A percentile compares a stretch with the other conserved stretches of the same genome.
phyloP scores from a whole-genome alignment of 2,888 invertebrate species.

The Drosophila kokeensis region DNA sequence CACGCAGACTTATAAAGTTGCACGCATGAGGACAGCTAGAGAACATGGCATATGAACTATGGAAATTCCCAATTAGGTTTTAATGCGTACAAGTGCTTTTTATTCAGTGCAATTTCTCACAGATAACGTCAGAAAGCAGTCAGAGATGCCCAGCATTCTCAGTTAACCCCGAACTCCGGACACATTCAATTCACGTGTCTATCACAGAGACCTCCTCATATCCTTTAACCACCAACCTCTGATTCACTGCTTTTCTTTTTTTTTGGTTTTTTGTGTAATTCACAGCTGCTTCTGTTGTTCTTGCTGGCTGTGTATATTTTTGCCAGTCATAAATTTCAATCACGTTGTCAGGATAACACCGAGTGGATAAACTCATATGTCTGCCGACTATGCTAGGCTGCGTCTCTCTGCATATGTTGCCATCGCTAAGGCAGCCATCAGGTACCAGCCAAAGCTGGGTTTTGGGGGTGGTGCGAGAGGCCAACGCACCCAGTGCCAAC shows the following conservation, averaged over 20 bases:
- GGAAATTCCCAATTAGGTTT: conserved; percentile 82
- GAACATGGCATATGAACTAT: conserved; percentile 78
- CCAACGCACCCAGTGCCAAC: conserved; percentile 11
- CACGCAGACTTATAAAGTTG: background rate
- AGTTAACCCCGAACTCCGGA: conserved; percentile 2
- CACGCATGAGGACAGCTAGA: conserved; percentile 42
- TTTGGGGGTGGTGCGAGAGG: conserved; percentile 1
- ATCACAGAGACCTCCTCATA: conserved; percentile 4
- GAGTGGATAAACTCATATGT: conserved; percentile 77
- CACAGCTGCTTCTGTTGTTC: conserved; percentile 25
- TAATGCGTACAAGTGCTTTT: conserved; percentile 82
- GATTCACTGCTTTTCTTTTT: background rate
- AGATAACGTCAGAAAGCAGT: conserved; percentile 27
- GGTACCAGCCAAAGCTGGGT: conserved; percentile 35
- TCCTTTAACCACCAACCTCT: background rate
- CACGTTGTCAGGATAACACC: conserved; percentile 80
- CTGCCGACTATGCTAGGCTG: conserved; percentile 32
- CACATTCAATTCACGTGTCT: conserved; percentile 70
- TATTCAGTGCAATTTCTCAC: conserved; percentile 81
- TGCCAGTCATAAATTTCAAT: conserved; percentile 81
- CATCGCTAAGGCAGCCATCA: conserved; percentile 44
- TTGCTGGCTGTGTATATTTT: conserved; percentile 60
- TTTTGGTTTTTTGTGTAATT: conserved; percentile 2
- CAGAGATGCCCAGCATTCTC: conserved; percentile 9
- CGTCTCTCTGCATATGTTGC: conserved; percentile 65